Percentiles rank a stretch among this genome's conserved stretches.
Conservation (phyloP, 2,797 vertebrate species). For the Melanotaenia maccullochi region DNA sequence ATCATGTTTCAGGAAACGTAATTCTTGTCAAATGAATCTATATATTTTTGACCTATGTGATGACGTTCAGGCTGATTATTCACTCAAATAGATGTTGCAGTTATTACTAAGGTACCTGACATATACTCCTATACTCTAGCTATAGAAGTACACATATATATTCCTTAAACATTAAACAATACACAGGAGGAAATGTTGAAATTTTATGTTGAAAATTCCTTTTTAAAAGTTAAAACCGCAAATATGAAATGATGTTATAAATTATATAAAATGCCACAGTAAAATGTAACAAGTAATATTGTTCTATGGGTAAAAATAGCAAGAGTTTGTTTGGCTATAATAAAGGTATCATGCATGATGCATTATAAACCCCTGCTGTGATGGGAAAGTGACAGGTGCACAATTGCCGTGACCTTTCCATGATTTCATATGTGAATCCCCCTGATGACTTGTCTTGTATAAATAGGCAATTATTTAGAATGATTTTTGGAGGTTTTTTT, state of each 20-base stretch:
- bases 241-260: too few species aligned
- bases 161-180: too few species aligned
- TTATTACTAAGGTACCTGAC: not conserved
- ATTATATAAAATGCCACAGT: too few species aligned
- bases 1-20: not conserved
- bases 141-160: too few species aligned
- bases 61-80: not conserved
- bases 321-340: slow-evolving; percentile 7
- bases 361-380: not conserved
- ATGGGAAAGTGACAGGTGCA: not conserved
- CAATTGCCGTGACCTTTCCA: not conserved
- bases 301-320: not conserved
- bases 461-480: not conserved
- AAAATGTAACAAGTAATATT: not conserved
- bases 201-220: too few species aligned
- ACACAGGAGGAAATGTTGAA: too few species aligned
- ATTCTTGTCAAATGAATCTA: not conserved
- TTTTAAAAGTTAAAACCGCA: too few species aligned
- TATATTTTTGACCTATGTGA: not conserved
- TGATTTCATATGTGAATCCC: not conserved
- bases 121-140: too few species aligned
- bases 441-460: not conserved
- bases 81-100: not conserved
- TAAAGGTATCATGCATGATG: not conserved
- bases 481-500: not conserved